Evolutionary conservation across 2,888 invertebrate genomes (phyloP), one percentile per base, ranked within the genome.

Genomic region (Lithophane ornitopus): DNA sequence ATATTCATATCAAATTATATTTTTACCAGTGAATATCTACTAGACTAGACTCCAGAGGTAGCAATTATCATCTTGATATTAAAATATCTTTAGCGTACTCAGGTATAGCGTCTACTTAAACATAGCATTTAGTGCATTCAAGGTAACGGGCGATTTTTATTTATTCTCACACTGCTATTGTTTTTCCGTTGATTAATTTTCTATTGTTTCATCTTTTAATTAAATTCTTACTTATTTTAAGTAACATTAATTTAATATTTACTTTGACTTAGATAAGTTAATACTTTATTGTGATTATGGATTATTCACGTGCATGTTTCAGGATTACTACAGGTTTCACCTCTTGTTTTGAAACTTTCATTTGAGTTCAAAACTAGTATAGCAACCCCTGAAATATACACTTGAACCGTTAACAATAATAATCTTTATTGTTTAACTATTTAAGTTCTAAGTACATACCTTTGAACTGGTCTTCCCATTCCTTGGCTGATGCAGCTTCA

Each of bases 381-480:
- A 44, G 19, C 3, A 12, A 26, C 11, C 12, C 7, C 8, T 2
- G 3, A 28, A 22, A 28, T 49, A 44, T 22, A 14, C 12, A 68
- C 3, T 22, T 16, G 22, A 28, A 11, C 2, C 3, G 0, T n/a
- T n/a, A 54, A 19, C 4, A 16, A 26, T 22, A 26, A 67, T 8
- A 22, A 22, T 34, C 14, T 22, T 11, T n/a, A 52, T 34, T 16
- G 6, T 8, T 6, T 54, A 14, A 19, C 0, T 34, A 19, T 22
- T 22, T 19, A 62, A 19, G 22, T 28, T 39, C 16, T 34, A 3
- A 11, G 9, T n/a, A 49, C 8, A 49, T 49, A 96, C 96, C 96
- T 93, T 93, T 95, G 89, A 96, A 96, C 79, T 96, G 96, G 2
- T 96, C 96, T 83, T 96, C 96, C 96, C 96, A 96, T 87, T 96